phyloP scores from a whole-genome alignment of 2,113 vertebrate species.

The Nasalis larvatus region DNA sequence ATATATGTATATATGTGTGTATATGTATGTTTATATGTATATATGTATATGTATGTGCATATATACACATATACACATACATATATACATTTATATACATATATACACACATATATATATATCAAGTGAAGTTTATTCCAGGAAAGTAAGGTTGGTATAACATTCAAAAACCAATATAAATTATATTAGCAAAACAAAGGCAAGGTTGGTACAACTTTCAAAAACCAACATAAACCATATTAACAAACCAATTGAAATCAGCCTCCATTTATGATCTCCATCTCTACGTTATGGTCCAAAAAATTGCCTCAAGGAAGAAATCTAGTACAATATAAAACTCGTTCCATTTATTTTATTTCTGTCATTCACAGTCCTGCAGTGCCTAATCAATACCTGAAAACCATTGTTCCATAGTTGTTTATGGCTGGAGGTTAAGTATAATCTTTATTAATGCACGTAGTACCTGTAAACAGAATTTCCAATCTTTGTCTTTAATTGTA shows the following conservation, averaged over 20 bases:
- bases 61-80: no score
- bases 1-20: no score
- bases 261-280: not conserved
- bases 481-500: not conserved
- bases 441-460: not conserved
- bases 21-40: rapidly evolving
- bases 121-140: not conserved
- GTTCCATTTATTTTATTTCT: not conserved
- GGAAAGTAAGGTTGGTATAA: not conserved
- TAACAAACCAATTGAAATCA: not conserved
- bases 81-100: not conserved
- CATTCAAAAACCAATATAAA: not conserved
- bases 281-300: not conserved
- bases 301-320: not conserved
- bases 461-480: not conserved
- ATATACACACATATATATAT: not conserved
- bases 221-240: not conserved
- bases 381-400: not conserved
- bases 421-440: not conserved
- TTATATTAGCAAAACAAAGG: not conserved
- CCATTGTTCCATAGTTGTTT: not conserved
- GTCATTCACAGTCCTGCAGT: not conserved
- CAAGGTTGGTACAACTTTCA: not conserved
- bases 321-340: not conserved
- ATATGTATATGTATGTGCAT: rapidly evolving